Evolutionary conservation across 2,888 invertebrate genomes (phyloP).

Genomic region (Frankliniella intonsa): DNA sequence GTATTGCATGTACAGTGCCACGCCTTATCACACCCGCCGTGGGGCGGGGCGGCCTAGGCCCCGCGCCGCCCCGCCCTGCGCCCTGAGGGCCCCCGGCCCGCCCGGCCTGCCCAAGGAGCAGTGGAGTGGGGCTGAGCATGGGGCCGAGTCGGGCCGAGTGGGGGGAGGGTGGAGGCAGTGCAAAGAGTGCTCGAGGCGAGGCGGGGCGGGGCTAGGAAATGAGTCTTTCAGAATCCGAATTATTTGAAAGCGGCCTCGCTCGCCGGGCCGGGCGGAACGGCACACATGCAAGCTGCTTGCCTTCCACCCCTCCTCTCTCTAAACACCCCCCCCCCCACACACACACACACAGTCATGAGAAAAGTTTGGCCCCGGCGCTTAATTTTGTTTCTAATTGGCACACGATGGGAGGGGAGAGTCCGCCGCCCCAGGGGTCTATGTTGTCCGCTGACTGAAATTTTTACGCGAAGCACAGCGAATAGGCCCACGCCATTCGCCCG

Average conservation of each 20-base stretch:
- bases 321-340: neutral
- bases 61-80: neutral
- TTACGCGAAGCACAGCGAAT: no score
- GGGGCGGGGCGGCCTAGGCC: neutral
- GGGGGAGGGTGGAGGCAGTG: constrained; percentile 29
- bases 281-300: neutral
- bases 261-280: neutral
- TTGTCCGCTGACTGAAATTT: no score
- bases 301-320: neutral
- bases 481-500: neutral
- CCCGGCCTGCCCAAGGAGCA: constrained; percentile 37
- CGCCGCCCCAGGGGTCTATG: no score
- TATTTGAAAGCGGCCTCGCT: constrained; percentile 29
- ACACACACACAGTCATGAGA: neutral
- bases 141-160: constrained; percentile 25
- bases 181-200: constrained; percentile 26
- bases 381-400: neutral
- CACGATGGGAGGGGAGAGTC: no score
- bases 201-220: constrained; percentile 25
- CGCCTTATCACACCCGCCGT: neutral
- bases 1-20: neutral
- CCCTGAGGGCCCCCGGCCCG: constrained; percentile 33
- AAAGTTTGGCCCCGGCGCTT: neutral
- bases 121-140: constrained; percentile 30
- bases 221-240: constrained; percentile 32